Percentiles rank a stretch among this genome's conserved stretches.
These are phyloP conservation scores for Leptosomus discolor DNA, from an alignment of 2,113 vertebrate species.

Conservation along the genomic window DNA sequence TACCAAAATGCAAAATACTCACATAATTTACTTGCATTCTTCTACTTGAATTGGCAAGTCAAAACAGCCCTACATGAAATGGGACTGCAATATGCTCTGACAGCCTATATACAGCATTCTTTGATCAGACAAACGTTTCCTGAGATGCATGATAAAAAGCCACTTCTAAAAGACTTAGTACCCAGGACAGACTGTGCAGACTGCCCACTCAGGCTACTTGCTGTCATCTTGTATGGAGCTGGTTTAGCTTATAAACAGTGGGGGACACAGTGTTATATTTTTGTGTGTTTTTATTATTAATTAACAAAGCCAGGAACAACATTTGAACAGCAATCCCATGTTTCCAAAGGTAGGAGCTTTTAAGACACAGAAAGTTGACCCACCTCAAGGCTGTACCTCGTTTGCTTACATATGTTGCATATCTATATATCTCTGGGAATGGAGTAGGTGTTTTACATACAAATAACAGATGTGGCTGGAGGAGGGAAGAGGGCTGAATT, in stretches of 20 bases:
- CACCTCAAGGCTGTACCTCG: not conserved
- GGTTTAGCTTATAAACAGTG: not conserved
- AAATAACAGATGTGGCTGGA: not conserved
- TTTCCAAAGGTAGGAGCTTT: not conserved
- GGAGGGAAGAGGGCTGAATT: not conserved
- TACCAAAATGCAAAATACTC: not conserved
- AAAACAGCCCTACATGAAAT: not conserved
- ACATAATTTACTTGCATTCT: not conserved
- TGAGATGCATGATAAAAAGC: not conserved
- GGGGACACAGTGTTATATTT: not conserved
- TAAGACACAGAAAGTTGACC: not conserved
- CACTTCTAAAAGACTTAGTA: not conserved
- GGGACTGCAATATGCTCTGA: not conserved
- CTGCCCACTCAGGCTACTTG: not conserved
- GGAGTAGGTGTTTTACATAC: not conserved
- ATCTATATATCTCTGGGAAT: not conserved
- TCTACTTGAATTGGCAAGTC: conserved; percentile 8
- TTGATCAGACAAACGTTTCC: not conserved
- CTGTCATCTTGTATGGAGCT: not conserved
- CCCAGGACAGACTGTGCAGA: not conserved
- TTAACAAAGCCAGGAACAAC: not conserved
- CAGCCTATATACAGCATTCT: not conserved
- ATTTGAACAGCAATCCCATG: not conserved
- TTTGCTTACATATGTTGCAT: not conserved
- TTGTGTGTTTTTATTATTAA: not conserved